phyloP scores from a whole-genome alignment of 92 coral and sea anemone genomes.

The Desmophyllum pertusum region DNA sequence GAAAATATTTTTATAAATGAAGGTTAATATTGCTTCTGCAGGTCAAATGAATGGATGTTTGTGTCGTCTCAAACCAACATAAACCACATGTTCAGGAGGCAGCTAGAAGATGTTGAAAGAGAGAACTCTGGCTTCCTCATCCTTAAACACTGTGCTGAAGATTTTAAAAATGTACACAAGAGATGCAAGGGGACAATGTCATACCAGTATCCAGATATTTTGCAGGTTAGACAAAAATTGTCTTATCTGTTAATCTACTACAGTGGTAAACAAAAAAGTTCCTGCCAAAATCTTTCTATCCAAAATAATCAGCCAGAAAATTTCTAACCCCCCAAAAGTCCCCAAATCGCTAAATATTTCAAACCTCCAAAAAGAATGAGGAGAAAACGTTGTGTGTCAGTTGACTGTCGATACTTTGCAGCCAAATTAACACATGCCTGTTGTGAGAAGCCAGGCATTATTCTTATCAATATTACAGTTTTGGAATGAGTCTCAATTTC shows the following conservation, averaged over 20 bases:
- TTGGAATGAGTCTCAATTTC: too few species aligned
- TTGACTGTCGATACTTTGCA: too few species aligned
- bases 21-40: background rate
- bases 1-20: background rate
- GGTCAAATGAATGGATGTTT: constrained; percentile 65
- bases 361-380: too few species aligned
- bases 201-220: constrained; percentile 72
- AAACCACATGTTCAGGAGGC: constrained; percentile 41
- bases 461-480: too few species aligned
- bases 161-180: constrained; percentile 43
- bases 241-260: background rate
- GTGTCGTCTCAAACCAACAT: constrained; percentile 78
- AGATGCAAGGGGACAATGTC: constrained; percentile 64
- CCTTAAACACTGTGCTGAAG: constrained; percentile 61
- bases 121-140: constrained; percentile 62
- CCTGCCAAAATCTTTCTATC: too few species aligned
- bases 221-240: constrained; percentile 56
- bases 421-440: too few species aligned
- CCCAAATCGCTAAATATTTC: too few species aligned
- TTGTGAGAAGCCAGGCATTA: too few species aligned
- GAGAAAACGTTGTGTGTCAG: too few species aligned
- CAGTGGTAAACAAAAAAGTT: too few species aligned
- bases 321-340: too few species aligned
- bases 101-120: constrained; percentile 55
- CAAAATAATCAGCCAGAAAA: too few species aligned